A percentile compares a stretch with the other conserved stretches of the same genome.
These are phyloP conservation scores for Phaenicophaeus curvirostris DNA, from an alignment of 2,797 vertebrate species.

Conservation along the genomic window DNA sequence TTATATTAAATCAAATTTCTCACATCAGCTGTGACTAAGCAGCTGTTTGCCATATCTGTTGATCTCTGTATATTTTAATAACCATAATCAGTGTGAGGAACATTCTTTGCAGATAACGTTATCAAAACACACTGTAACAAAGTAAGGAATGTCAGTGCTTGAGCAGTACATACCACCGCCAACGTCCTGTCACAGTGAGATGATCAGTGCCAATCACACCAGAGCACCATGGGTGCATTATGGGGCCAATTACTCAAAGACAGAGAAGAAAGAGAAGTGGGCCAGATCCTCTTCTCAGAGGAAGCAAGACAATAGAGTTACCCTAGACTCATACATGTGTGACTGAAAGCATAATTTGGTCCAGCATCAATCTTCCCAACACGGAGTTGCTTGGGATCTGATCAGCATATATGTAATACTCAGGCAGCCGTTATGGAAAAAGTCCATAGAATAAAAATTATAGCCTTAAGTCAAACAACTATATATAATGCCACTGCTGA, in stretches of 20 bases:
- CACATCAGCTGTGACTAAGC: slow-evolving; percentile 64
- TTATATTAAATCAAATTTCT: slow-evolving; percentile 60
- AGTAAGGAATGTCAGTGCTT: slow-evolving; percentile 19
- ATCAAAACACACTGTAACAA: slow-evolving; percentile 54
- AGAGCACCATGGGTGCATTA: neutral
- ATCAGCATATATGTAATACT: neutral
- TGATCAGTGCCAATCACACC: slow-evolving; percentile 6
- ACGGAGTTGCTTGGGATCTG: neutral
- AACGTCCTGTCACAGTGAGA: slow-evolving; percentile 23
- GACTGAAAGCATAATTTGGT: slow-evolving; percentile 17
- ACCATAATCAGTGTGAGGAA: slow-evolving; percentile 31
- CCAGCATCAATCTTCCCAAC: neutral
- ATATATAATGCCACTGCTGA: neutral
- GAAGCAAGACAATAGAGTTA: slow-evolving; percentile 9
- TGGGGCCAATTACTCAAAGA: slow-evolving; percentile 28
- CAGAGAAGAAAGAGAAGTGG: neutral
- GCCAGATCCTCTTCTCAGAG: neutral
- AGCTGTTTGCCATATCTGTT: slow-evolving; percentile 50
- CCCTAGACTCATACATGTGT: slow-evolving; percentile 22
- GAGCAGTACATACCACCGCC: neutral
- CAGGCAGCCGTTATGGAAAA: neutral
- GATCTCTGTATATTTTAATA: slow-evolving; percentile 63
- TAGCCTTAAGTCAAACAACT: neutral
- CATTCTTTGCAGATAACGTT: slow-evolving; percentile 64
- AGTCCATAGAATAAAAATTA: neutral